Evolutionary conservation across 2,797 vertebrate species (phyloP).

Genomic region (Aratinga solstitialis): DNA sequence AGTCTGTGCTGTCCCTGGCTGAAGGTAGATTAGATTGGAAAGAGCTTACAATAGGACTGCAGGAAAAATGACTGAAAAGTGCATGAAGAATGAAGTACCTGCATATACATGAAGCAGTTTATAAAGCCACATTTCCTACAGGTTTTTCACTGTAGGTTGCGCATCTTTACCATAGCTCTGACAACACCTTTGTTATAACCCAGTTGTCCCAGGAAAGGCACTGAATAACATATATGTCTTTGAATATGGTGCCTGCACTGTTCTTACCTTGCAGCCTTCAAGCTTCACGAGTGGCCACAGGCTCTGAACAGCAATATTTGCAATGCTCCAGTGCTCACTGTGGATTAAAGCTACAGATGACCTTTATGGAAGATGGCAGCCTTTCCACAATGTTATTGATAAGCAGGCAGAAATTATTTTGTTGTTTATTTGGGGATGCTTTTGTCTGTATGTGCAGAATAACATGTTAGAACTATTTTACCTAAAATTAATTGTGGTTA

Average conservation of each 20-base stretch:
- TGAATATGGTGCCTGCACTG: not conserved
- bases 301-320: not conserved
- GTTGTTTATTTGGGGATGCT: not conserved
- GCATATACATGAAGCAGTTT: not conserved
- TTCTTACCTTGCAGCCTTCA: not conserved
- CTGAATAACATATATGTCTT: not conserved
- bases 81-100: not conserved
- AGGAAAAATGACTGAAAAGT: not conserved
- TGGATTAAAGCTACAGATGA: not conserved
- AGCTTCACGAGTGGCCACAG: not conserved
- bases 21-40: not conserved
- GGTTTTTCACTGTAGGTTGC: not conserved
- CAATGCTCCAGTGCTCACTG: not conserved
- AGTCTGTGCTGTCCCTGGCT: not conserved
- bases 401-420: rapidly evolving
- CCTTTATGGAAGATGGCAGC: not conserved
- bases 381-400: not conserved
- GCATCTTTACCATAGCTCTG: not conserved
- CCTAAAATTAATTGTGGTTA: not conserved
- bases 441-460: not conserved
- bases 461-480: not conserved
- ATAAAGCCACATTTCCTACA: not conserved
- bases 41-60: not conserved
- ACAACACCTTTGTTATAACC: not conserved
- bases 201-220: not conserved